A percentile compares a stretch with the other conserved stretches of the same genome.
Conservation (phyloP, 2,113 vertebrate species). For the Lycocorax pyrrhopterus region DNA sequence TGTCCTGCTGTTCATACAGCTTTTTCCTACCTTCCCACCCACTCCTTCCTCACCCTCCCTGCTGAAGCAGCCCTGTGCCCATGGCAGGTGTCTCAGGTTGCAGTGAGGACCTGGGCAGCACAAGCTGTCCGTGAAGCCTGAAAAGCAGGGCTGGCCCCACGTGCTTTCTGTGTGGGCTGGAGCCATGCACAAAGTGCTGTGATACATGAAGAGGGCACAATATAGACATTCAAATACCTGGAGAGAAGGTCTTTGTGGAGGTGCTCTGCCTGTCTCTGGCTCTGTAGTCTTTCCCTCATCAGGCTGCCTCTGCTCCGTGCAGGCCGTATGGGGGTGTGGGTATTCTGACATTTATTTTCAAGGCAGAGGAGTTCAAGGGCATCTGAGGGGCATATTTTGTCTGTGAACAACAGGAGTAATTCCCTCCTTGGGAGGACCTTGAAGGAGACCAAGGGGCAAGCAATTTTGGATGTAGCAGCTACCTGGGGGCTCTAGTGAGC, state of each 20-base stretch:
- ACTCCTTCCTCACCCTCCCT: background rate
- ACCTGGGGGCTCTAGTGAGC: background rate
- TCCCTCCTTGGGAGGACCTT: background rate
- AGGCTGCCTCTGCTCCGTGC: rapidly evolving
- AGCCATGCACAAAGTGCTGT: background rate
- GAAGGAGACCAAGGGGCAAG: background rate
- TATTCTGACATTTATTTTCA: background rate
- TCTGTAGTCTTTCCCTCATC: background rate
- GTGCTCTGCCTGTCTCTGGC: background rate
- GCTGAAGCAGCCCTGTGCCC: background rate
- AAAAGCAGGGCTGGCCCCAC: background rate
- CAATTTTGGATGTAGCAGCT: background rate
- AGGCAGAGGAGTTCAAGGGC: background rate
- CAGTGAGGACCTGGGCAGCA: background rate
- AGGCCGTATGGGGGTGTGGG: background rate
- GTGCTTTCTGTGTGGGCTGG: background rate
- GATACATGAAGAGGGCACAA: background rate
- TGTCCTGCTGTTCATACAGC: background rate
- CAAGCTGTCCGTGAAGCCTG: background rate
- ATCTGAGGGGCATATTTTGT: background rate
- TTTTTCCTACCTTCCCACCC: background rate
- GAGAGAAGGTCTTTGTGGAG: background rate
- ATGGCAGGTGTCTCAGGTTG: background rate
- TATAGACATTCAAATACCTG: background rate
- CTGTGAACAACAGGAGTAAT: background rate